Percentiles rank a stretch among this genome's conserved stretches.
Conservation (phyloP, 2,797 vertebrate species). For the Sebastes dallii region DNA sequence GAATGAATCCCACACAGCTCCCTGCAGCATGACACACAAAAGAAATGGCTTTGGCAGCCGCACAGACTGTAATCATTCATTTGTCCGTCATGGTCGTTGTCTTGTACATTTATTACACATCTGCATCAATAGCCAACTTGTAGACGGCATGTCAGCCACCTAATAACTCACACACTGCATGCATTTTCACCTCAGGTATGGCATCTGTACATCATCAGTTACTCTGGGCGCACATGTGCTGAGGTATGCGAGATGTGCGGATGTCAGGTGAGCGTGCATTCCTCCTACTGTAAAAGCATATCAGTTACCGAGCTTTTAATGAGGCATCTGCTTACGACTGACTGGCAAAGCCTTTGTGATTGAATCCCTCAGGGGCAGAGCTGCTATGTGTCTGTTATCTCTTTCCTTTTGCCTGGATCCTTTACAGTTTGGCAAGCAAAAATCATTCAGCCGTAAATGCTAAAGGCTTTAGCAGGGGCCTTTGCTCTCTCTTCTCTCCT, state of each 20-base stretch:
- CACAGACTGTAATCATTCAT: conserved; percentile 54
- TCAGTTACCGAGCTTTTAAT: conserved; percentile 64
- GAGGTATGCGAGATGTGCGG: conserved; percentile 35
- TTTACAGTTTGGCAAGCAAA: conserved; percentile 67
- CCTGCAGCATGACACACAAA: conserved; percentile 46
- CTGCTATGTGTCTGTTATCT: conserved; percentile 43
- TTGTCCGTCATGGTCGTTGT: conserved; percentile 43
- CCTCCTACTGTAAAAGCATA: conserved; percentile 42
- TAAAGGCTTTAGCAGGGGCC: conserved; percentile 55
- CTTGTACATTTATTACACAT: conserved; percentile 48
- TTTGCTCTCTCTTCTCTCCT: conserved; percentile 40
- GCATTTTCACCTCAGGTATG: conserved; percentile 19
- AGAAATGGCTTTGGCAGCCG: conserved; percentile 51
- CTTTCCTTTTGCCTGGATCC: conserved; percentile 40
- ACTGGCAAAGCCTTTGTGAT: conserved; percentile 56
- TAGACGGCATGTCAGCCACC: conserved; percentile 42
- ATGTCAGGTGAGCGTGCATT: conserved; percentile 59
- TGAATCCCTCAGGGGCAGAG: conserved; percentile 40
- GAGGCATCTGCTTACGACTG: conserved; percentile 55
- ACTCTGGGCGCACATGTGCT: conserved; percentile 26
- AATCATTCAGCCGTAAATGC: conserved; percentile 61
- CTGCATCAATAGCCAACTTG: conserved; percentile 44
- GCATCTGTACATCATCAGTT: conserved; percentile 55
- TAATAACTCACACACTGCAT: conserved; percentile 42
- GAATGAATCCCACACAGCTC: conserved; percentile 39